phyloP scores from a whole-genome alignment of 2,113 vertebrate species.

The Lagopus muta region DNA sequence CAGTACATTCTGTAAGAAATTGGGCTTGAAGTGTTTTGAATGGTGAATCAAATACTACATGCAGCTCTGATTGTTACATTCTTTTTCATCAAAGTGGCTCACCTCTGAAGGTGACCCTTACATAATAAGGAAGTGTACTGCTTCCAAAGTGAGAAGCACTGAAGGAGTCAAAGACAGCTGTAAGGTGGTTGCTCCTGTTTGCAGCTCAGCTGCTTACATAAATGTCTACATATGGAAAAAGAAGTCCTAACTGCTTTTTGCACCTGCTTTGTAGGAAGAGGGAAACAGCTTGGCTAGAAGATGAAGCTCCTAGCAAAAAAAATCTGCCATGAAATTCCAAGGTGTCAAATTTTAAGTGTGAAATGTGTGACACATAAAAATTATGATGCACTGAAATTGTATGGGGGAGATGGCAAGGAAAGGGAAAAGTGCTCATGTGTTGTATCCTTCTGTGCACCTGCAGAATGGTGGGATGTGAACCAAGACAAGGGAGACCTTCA shows the following conservation, averaged over 20 bases:
- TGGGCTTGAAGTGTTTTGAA: not conserved
- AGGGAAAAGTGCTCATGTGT: rapidly evolving
- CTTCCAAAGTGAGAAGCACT: not conserved
- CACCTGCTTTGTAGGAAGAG: not conserved
- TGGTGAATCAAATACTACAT: not conserved
- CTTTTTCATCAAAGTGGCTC: not conserved
- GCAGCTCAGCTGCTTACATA: not conserved
- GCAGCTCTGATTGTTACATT: not conserved
- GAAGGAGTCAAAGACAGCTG: not conserved
- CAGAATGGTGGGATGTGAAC: not conserved
- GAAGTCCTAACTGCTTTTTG: not conserved
- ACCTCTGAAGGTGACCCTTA: not conserved
- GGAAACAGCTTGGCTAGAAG: not conserved
- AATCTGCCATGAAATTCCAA: not conserved
- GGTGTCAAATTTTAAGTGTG: not conserved
- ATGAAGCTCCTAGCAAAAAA: not conserved
- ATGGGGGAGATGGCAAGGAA: not conserved
- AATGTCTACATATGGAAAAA: not conserved
- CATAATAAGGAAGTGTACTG: not conserved
- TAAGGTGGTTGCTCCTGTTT: not conserved
- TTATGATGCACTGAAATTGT: not conserved
- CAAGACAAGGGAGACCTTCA: not conserved
- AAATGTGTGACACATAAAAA: not conserved
- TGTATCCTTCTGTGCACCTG: not conserved
- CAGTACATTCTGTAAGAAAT: not conserved